Conservation (phyloP, 2,113 vertebrate species). For the Spheniscus mendiculus region DNA sequence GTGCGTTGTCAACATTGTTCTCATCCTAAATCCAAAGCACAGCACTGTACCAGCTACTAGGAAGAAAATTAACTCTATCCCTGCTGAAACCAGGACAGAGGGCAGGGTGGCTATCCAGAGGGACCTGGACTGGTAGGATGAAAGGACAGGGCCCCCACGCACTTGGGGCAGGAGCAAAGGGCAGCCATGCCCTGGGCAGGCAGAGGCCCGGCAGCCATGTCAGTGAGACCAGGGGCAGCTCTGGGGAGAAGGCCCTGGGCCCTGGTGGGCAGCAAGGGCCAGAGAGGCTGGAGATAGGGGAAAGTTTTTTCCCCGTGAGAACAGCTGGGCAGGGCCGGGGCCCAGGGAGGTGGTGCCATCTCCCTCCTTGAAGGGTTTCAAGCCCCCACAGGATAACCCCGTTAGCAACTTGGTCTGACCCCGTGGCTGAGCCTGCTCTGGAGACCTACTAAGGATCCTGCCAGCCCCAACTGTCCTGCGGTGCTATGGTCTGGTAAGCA, state of each 20-base stretch:
- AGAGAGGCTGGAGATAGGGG: not conserved
- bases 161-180: not conserved
- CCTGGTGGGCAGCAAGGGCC: not conserved
- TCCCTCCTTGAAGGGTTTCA: not conserved
- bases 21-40: no score
- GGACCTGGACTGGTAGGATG: not conserved
- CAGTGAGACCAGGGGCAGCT: not conserved
- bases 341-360: not conserved
- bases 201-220: not conserved
- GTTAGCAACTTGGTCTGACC: not conserved
- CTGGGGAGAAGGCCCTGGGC: not conserved
- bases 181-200: not conserved
- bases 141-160: not conserved
- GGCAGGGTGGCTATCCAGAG: not conserved
- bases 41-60: no score
- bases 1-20: no score
- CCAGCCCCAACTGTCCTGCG: accelerated
- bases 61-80: no score
- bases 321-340: not conserved
- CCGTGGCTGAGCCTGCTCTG: not conserved
- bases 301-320: not conserved
- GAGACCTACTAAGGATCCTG: not conserved
- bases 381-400: not conserved
- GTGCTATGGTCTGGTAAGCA: accelerated
- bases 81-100: no score